Conservation (phyloP, 2,797 vertebrate genomes). For the Lacerta agilis region DNA sequence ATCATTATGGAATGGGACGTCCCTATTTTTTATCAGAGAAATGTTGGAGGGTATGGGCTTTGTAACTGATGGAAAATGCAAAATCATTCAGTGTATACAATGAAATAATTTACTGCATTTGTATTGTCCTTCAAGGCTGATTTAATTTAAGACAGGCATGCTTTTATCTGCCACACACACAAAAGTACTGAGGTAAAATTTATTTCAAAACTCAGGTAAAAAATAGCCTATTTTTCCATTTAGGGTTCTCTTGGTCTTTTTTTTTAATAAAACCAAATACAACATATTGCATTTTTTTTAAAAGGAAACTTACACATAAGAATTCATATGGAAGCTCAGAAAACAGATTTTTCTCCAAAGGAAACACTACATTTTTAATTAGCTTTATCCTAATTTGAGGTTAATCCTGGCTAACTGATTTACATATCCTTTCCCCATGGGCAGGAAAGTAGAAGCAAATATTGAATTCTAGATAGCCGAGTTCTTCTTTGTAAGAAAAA, state of each 20-base stretch:
- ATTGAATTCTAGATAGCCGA: constrained; percentile 14
- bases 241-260: constrained; percentile 1
- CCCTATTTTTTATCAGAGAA: too few relatives aligned
- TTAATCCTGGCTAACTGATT: constrained; percentile 31
- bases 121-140: not conserved
- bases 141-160: not conserved
- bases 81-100: not conserved
- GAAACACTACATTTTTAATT: constrained; percentile 41
- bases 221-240: not conserved
- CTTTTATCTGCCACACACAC: not conserved
- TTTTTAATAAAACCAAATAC: constrained; percentile 12
- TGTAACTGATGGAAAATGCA: not conserved
- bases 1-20: too few relatives aligned
- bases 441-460: not conserved
- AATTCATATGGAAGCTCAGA: not conserved
- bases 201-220: not conserved
- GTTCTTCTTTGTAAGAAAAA: not conserved
- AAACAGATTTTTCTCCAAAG: not conserved
- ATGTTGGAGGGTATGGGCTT: too few relatives aligned
- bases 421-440: constrained; percentile 14
- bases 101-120: not conserved
- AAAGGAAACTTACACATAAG: constrained; percentile 20
- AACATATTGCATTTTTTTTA: not conserved
- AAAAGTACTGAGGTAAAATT: not conserved
- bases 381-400: constrained; percentile 27